Evolutionary conservation across 2,113 vertebrate genomes (phyloP).

Genomic region (Lophotis ruficrista): DNA sequence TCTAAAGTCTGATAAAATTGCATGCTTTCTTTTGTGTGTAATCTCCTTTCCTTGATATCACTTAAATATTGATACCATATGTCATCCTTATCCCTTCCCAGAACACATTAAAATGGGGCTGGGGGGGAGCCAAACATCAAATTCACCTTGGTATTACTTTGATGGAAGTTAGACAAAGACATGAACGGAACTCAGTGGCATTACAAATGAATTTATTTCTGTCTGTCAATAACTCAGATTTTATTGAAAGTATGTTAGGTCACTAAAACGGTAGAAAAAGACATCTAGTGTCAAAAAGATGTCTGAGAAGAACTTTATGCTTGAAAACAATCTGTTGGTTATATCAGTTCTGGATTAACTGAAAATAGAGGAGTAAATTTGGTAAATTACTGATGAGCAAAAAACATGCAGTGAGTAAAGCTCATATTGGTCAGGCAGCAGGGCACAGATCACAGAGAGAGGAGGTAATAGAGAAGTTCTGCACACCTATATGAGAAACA

Average conservation of each 20-base stretch:
- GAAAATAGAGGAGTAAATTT: neutral
- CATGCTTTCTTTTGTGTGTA: neutral
- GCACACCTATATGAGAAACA: neutral
- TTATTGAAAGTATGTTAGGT: neutral
- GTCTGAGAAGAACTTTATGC: neutral
- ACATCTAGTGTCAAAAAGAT: neutral
- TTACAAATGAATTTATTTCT: neutral
- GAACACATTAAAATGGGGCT: neutral
- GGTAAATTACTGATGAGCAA: neutral
- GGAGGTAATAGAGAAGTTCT: neutral
- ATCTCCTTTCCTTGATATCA: neutral
- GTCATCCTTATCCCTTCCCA: neutral
- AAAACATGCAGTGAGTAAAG: neutral
- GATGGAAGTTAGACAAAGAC: neutral
- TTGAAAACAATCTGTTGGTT: neutral
- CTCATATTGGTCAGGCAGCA: neutral
- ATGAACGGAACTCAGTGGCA: neutral
- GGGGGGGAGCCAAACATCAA: neutral
- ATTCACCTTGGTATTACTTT: constrained; percentile 10
- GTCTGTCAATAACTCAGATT: neutral
- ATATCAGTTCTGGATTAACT: neutral
- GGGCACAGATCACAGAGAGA: neutral
- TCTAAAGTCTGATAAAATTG: constrained; percentile 9
- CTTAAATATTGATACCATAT: constrained; percentile 36
- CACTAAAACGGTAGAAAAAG: neutral